Percentiles rank a stretch among this genome's conserved stretches.
Conservation (phyloP, 1,140 invertebrate genomes). For the Parasteatoda tepidariorum region DNA sequence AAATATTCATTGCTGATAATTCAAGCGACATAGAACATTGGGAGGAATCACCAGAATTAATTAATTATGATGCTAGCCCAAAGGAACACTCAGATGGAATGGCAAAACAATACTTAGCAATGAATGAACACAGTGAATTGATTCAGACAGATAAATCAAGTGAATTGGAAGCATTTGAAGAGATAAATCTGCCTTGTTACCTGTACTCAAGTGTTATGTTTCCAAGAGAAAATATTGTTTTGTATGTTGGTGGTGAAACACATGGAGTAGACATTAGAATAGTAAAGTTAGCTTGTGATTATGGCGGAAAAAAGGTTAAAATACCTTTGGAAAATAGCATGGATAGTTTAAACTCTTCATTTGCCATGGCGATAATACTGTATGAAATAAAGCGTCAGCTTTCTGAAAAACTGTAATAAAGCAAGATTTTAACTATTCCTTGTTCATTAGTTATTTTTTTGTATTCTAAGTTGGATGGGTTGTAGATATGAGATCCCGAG, state of each 20-base stretch:
- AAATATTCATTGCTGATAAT: conserved; percentile 76
- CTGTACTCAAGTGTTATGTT: conserved; percentile 76
- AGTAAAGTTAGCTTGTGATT: conserved; percentile 72
- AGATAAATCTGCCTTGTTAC: conserved; percentile 71
- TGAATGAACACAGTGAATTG: conserved; percentile 14
- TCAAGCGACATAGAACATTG: conserved; percentile 68
- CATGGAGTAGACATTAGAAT: conserved; percentile 81
- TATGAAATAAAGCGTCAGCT: conserved; percentile 87
- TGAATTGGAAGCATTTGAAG: conserved; percentile 60
- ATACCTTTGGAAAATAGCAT: conserved; percentile 82
- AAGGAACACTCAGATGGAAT: conserved; percentile 60
- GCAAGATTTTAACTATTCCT: too few relatives aligned
- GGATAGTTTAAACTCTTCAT: conserved; percentile 86
- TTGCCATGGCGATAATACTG: conserved; percentile 82
- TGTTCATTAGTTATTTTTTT: too few relatives aligned
- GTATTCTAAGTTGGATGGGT: too few relatives aligned
- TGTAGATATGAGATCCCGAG: too few relatives aligned
- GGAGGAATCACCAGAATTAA: conserved; percentile 28
- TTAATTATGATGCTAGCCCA: conserved; percentile 70
- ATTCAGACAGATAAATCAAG: conserved; percentile 4
- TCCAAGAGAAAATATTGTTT: conserved; percentile 68
- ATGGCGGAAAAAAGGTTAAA: conserved; percentile 69
- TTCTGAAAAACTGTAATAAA: too few relatives aligned
- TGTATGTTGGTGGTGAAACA: conserved; percentile 90
- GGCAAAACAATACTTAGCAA: conserved; percentile 28